These are phyloP conservation scores for Pseudomyrmex cubaensis DNA, from an alignment of 1,140 invertebrate species.

Conservation along the genomic window DNA sequence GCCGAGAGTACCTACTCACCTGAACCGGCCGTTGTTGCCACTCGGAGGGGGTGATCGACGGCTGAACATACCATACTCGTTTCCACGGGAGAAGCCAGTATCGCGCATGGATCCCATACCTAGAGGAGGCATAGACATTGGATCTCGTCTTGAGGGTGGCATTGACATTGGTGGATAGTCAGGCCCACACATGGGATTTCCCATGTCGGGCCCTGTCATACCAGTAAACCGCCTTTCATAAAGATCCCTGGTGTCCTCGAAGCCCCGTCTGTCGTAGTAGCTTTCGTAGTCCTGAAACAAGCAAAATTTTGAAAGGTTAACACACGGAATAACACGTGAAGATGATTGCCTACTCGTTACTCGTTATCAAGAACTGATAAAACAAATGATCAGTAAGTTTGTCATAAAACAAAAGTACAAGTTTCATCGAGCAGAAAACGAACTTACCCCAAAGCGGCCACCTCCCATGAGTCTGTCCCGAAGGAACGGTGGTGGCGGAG, in stretches of 20 bases:
- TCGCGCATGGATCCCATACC: constrained; percentile 86
- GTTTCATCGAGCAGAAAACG: constrained; percentile 42
- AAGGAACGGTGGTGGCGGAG: constrained; percentile 93
- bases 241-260: constrained; percentile 91
- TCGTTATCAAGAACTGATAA: neutral
- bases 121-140: constrained; percentile 88
- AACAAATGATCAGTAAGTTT: neutral
- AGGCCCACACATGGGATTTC: constrained; percentile 87
- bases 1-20: constrained; percentile 80
- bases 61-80: constrained; percentile 93
- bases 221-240: constrained; percentile 92
- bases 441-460: constrained; percentile 90
- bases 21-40: constrained; percentile 85
- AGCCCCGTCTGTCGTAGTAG: constrained; percentile 91
- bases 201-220: constrained; percentile 87
- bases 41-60: constrained; percentile 89
- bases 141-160: constrained; percentile 87
- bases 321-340: neutral
- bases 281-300: constrained; percentile 90
- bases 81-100: constrained; percentile 85
- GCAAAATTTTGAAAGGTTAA: constrained; percentile 19
- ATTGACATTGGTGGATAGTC: constrained; percentile 88
- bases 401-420: neutral
- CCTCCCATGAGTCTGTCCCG: constrained; percentile 94
- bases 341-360: too few relatives aligned